These are phyloP conservation scores for Ips nitidus DNA, from an alignment of 1,140 invertebrate genomes.

Conservation along the genomic window DNA sequence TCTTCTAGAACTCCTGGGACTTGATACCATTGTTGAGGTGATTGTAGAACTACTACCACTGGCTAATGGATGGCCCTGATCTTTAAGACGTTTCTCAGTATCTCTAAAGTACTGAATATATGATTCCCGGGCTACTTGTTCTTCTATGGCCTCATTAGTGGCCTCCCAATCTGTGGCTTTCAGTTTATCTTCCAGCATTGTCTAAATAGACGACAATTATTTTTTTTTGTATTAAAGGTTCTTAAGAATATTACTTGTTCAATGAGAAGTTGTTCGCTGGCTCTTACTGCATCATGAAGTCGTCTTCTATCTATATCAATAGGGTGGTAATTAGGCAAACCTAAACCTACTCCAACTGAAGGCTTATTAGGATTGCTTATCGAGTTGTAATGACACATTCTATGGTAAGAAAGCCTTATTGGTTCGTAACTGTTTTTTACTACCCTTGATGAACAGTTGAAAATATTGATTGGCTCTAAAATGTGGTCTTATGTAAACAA, in stretches of 20 bases:
- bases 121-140: constrained; percentile 86
- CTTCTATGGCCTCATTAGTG: constrained; percentile 89
- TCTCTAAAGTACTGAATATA: constrained; percentile 73
- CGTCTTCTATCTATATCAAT: constrained; percentile 75
- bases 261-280: constrained; percentile 84
- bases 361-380: constrained; percentile 87
- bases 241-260: constrained; percentile 64
- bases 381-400: constrained; percentile 89
- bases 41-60: constrained; percentile 50
- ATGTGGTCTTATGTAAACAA: constrained; percentile 23
- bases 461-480: constrained; percentile 88
- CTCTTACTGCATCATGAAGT: constrained; percentile 75
- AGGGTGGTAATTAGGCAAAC: constrained; percentile 81
- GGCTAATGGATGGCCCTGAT: constrained; percentile 42
- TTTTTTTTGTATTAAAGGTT: not conserved
- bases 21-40: constrained; percentile 48
- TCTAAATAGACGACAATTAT: constrained; percentile 49
- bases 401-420: constrained; percentile 87
- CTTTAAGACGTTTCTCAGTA: constrained; percentile 47
- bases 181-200: constrained; percentile 92
- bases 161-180: constrained; percentile 92
- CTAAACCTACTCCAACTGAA: constrained; percentile 83
- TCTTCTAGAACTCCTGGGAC: constrained; percentile 43
- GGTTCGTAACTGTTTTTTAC: constrained; percentile 72
- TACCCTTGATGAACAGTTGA: constrained; percentile 65